phyloP scores from a whole-genome alignment of 2,113 vertebrate species.

The Otus sunia region DNA sequence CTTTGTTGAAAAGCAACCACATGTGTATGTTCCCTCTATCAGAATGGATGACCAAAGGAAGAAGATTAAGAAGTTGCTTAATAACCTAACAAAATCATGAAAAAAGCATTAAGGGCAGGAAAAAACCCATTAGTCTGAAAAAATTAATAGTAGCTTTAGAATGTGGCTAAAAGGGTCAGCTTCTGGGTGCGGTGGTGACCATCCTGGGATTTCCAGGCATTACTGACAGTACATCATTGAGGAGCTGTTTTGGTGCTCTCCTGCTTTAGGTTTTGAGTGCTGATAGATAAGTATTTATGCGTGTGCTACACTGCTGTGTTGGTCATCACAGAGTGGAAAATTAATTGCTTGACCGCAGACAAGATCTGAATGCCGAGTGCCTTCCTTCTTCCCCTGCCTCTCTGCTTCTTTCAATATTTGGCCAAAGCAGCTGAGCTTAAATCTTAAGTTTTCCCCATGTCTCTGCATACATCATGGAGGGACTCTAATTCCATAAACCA shows the following conservation, averaged over 20 bases:
- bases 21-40: accelerated
- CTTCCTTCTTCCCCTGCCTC: neutral
- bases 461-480: conserved; percentile 22
- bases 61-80: neutral
- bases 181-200: conserved; percentile 15
- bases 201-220: accelerated
- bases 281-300: conserved; percentile 51
- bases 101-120: neutral
- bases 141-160: conserved; percentile 27
- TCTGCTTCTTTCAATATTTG: conserved; percentile 44
- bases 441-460: conserved; percentile 37
- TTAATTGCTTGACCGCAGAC: conserved; percentile 40
- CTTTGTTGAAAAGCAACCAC: neutral
- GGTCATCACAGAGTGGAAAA: conserved; percentile 44
- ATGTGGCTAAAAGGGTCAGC: neutral
- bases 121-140: neutral
- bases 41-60: neutral
- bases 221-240: neutral
- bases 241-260: conserved; percentile 8
- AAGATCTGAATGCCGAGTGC: conserved; percentile 48
- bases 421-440: conserved; percentile 49
- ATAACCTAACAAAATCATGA: neutral
- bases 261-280: conserved; percentile 9
- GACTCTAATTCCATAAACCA: neutral
- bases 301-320: neutral